Evolutionary conservation across 2,113 vertebrate genomes (phyloP).

Genomic region (Caloenas nicobarica): DNA sequence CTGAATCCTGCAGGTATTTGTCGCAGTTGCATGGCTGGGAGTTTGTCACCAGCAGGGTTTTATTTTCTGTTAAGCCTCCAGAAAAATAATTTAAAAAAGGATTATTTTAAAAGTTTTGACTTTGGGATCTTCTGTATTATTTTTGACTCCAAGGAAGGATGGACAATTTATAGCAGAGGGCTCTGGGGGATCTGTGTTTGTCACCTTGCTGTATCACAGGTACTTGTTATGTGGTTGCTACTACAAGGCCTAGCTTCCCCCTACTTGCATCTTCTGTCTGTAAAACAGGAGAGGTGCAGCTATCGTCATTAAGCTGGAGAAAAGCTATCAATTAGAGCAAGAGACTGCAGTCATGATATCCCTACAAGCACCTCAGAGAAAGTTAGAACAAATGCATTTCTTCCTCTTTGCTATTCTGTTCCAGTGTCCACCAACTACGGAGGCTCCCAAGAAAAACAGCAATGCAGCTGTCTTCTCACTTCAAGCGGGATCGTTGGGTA

Average conservation of each 20-base stretch:
- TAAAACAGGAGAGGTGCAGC: background rate
- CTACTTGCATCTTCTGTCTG: background rate
- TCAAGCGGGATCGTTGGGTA: background rate
- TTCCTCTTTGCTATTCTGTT: background rate
- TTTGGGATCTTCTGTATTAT: rapidly evolving
- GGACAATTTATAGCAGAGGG: background rate
- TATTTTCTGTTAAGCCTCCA: background rate
- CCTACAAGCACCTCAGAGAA: background rate
- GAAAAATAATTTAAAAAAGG: background rate
- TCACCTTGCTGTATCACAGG: background rate
- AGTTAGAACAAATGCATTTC: background rate
- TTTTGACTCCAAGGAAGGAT: background rate
- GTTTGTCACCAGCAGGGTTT: background rate
- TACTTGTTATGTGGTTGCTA: background rate
- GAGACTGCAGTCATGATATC: background rate
- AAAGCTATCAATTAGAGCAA: conserved; percentile 3
- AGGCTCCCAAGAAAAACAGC: background rate
- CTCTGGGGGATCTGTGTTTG: background rate
- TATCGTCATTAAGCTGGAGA: background rate
- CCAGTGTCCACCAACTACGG: background rate
- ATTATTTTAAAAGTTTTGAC: background rate
- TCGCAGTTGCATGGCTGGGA: background rate
- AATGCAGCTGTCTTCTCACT: background rate
- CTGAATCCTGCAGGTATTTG: background rate
- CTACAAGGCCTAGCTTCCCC: background rate